Conservation (phyloP, 1,140 invertebrate genomes). For the Planococcus citri region DNA sequence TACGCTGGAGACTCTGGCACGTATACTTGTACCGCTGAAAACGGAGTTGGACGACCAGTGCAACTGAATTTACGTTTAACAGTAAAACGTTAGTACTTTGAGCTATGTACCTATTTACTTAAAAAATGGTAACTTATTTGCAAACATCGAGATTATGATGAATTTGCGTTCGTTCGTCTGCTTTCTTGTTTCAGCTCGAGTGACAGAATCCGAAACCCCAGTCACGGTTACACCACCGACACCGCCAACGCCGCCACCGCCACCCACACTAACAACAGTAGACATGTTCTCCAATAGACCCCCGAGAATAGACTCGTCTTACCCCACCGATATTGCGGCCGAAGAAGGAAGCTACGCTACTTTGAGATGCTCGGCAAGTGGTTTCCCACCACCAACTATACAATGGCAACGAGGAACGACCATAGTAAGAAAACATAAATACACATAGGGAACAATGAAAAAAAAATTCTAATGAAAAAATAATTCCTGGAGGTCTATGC, state of each 20-base stretch:
- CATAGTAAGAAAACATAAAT: slow-evolving; percentile 41
- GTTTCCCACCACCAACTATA: slow-evolving; percentile 58
- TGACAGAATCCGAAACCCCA: background rate
- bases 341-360: slow-evolving; percentile 57
- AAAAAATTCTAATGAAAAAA: too few relatives aligned
- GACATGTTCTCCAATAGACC: slow-evolving; percentile 25
- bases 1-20: slow-evolving; percentile 65
- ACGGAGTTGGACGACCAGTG: slow-evolving; percentile 54
- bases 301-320: slow-evolving; percentile 28
- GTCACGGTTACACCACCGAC: slow-evolving; percentile 27
- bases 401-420: slow-evolving; percentile 58
- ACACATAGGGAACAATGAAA: too few relatives aligned
- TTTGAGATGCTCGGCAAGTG: slow-evolving; percentile 56
- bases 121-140: too few relatives aligned
- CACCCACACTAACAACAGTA: slow-evolving; percentile 29
- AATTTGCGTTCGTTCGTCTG: background rate
- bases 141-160: too few relatives aligned
- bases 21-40: slow-evolving; percentile 74
- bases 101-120: too few relatives aligned
- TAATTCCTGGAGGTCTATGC: too few relatives aligned
- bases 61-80: background rate
- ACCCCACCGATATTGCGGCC: slow-evolving; percentile 44
- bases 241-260: slow-evolving; percentile 28
- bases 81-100: background rate
- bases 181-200: background rate